Evolutionary conservation across 2,888 invertebrate species (phyloP).

Genomic region (Imbricaverruca yamaguchii): DNA sequence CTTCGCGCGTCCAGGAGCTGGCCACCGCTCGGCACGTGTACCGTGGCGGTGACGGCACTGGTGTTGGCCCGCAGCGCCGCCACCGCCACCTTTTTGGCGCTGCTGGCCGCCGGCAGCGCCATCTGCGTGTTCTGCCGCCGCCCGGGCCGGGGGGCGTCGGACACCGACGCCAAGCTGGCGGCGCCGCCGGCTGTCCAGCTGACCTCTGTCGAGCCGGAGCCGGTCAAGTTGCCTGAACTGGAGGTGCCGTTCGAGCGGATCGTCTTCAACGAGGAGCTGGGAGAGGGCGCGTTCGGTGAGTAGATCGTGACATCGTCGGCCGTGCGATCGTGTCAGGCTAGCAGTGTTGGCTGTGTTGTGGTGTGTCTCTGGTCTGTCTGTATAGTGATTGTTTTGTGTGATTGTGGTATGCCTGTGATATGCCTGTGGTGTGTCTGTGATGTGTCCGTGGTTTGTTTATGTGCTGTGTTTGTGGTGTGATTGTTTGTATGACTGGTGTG

Average conservation of each 20-base stretch:
- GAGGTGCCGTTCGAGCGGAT: conserved; percentile 80
- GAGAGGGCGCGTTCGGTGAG: conserved; percentile 89
- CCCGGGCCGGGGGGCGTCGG: no score
- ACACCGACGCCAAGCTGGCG: not conserved
- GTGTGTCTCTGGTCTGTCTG: no score
- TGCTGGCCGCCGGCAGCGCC: not conserved
- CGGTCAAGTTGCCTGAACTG: conserved; percentile 50
- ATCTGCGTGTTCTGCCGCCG: not conserved
- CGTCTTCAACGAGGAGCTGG: conserved; percentile 79
- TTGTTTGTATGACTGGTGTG: no score
- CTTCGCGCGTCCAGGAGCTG: no score
- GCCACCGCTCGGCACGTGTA: no score
- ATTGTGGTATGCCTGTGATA: no score
- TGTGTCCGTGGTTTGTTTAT: no score
- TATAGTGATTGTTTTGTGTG: no score
- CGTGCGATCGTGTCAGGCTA: no score
- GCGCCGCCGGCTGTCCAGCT: conserved; percentile 51
- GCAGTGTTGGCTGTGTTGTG: no score
- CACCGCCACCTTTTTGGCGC: not conserved
- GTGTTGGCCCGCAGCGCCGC: not conserved
- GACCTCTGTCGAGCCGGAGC: conserved; percentile 35
- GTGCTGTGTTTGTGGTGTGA: no score
- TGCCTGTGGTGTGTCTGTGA: no score
- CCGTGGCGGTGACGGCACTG: not conserved
- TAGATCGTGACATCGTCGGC: conserved; percentile 13